Evolutionary conservation across 1,140 invertebrate genomes (phyloP), one percentile per base, ranked within the genome.

Genomic region (Megalopta genalis): DNA sequence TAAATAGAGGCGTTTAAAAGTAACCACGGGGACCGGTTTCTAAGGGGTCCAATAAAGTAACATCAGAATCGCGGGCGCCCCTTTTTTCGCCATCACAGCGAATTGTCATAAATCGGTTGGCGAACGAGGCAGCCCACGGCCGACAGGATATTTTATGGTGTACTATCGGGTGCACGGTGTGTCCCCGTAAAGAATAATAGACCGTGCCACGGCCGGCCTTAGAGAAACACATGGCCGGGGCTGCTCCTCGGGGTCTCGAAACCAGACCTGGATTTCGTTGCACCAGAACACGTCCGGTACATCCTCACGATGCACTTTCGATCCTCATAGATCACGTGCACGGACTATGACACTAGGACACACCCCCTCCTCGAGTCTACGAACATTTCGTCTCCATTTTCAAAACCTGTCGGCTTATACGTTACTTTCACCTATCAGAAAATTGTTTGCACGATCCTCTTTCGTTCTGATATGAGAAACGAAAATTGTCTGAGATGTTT

Each of bases 1-100:
- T 69, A 69, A 69, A 69, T 57, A 69, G 49, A 69, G 67, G 49
- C 67, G 49, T 69, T 69, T 69, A 69, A 69, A 69, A 69, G 49
- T 69, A 69, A 69, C 67, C 67, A 63, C 18, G 3, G 18, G 49
- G 67, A 69, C 67, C 67, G 49, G 67, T 69, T 69, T 54, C 23
- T 37, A 69, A 57, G 49, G 27, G 67, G 25, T 57, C 52, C 67
- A 27, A 69, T 69, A 69, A 69, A 69, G 49, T 37, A 69, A 68
- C 66, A 68, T 68, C 66, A 54, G 66, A 68, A 68, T 68, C 66
- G 66, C 42, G 66, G 7, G 21, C 10, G 32, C 23, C n/a, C 39
- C 63, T 42, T 42, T 42, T 65, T 42, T 21, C 37, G 37, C 37
- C 63, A 27, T 42, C 42, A 16, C 25, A 6, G 23, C 65, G 46